Base-by-base conservation (phyloP, 2,113 vertebrate genomes). In the Notiomystis cincta region DNA sequence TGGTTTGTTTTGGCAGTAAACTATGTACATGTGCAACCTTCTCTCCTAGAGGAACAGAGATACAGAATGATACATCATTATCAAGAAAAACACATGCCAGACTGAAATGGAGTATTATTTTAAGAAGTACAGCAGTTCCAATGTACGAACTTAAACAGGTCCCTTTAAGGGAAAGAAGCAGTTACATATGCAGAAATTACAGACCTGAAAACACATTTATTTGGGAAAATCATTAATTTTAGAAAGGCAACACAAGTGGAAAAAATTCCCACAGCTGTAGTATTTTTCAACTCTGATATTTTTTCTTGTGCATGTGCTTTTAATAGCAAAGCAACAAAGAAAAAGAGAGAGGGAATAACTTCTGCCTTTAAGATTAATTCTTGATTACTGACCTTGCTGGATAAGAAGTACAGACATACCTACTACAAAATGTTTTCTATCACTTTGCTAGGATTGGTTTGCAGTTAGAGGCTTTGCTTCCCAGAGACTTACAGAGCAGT, bases 1-100 rank as follows among this genome's bases (percentile, higher is more conserved):
- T 97, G 99, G 99, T 98, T 99, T 99, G 98, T 99, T 99, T 87
- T 99, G 99, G 97, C 99, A 99, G 98, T 99, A 99, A 97, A 99
- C 98, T 91, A 99, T 99, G 84, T 99, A 99, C 99, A 99, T 99
- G 98, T 99, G 99, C 93, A 99, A 97, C 94, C 99, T 98, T 95
- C 99, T 99, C 91, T 99, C 99, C 99, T 99, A 96, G 30, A 94
- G 37, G 30, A 95, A 60, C 82, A 90, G 95, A 94, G 79, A 96
- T 3, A 92, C 28, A 93, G 57, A 80, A 90, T 17, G 21, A 30
- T 45, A 75, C 22, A 94, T 85, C 71, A 66, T 15, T 78, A 73
- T 27, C 38, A 89, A 58, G 61, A 25, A 66, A 70, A 72, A 53
- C 8, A 5, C 17, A 66, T 35, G 28, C 30, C 24, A 69, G n/a